Evolutionary conservation across 2,797 vertebrate genomes (phyloP), one percentile per base, ranked within the genome.

Genomic region (Martes flavigula): DNA sequence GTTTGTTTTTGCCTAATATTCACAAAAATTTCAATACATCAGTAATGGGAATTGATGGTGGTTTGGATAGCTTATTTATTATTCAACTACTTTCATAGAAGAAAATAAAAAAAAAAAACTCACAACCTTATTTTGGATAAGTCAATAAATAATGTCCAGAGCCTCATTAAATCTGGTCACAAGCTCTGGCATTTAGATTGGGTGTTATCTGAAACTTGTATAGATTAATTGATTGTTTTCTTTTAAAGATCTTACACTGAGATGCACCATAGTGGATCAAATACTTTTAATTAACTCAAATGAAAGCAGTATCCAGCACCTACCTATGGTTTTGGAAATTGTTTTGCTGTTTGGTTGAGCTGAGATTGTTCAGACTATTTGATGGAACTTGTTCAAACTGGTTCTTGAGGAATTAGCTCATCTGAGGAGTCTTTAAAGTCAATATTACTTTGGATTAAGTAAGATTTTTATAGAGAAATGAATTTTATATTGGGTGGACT

Each of bases 221-320:
- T 68, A 93, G 92, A 95, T 97, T 97, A 66, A 97, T 98, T 38
- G 58, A 62, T 98, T 98, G 70, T 94, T 77, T 96, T 87, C 95
- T 94, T 98, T 98, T 93, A 96, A 98, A 97, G 62, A 90, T 95
- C 56, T 0, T 97, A 87, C 95, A 96, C 96, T 93, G 86, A 94
- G 72, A 93, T 87, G 91, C 23, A 70, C 60, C 64, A 91, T 93
- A 96, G 87, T 98, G 97, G 95, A 97, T 97, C 92, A 96, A 97
- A 97, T 94, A 96, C 95, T 97, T 81, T 1, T 97, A 96, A 97
- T 97, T 98, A 98, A 97, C 92, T 96, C 89, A 97, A 97, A 96
- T 97, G 90, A 97, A 46, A 97, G 95, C 85, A 4, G 1, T 75
- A 97, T 87, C 92, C 95, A 73, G 87, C 77, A 97, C 32, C 60